These are phyloP conservation scores for Nymphalis io DNA, from an alignment of 1,140 invertebrate genomes.

Conservation along the genomic window DNA sequence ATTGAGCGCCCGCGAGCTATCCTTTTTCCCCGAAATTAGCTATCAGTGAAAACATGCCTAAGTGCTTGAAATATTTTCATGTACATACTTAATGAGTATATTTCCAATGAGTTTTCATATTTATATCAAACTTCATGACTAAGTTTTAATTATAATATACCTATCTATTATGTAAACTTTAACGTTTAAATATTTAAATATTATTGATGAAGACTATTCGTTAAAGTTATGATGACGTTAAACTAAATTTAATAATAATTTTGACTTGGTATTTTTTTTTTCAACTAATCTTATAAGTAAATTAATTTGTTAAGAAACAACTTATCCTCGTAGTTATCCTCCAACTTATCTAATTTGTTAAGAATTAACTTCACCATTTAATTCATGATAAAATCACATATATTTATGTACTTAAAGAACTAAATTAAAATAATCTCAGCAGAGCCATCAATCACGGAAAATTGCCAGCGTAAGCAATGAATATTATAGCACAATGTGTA, in stretches of 20 bases:
- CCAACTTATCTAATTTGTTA: too few relatives aligned
- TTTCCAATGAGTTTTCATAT: slow-evolving; percentile 34
- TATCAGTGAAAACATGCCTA: slow-evolving; percentile 59
- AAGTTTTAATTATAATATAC: too few relatives aligned
- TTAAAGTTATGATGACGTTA: too few relatives aligned
- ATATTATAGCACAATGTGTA: slow-evolving; percentile 61
- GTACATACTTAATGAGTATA: slow-evolving; percentile 41
- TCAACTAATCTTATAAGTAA: too few relatives aligned
- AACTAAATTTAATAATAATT: too few relatives aligned
- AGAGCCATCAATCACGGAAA: slow-evolving; percentile 14
- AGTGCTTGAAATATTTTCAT: slow-evolving; percentile 51
- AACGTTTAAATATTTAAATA: too few relatives aligned
- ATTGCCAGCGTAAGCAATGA: slow-evolving; percentile 44
- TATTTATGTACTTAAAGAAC: slow-evolving; percentile 5
- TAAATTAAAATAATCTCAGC: slow-evolving; percentile 8
- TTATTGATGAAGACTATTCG: too few relatives aligned
- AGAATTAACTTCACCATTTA: neutral
- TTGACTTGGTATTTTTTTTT: too few relatives aligned
- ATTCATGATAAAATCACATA: neutral
- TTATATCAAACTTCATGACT: too few relatives aligned
- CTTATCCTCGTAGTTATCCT: too few relatives aligned
- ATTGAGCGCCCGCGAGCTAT: slow-evolving; percentile 73
- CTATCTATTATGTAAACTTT: too few relatives aligned
- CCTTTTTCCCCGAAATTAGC: slow-evolving; percentile 69
- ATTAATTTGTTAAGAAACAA: too few relatives aligned